Conservation (phyloP, 2,888 invertebrate species). For the Eupelmus urozonus region DNA sequence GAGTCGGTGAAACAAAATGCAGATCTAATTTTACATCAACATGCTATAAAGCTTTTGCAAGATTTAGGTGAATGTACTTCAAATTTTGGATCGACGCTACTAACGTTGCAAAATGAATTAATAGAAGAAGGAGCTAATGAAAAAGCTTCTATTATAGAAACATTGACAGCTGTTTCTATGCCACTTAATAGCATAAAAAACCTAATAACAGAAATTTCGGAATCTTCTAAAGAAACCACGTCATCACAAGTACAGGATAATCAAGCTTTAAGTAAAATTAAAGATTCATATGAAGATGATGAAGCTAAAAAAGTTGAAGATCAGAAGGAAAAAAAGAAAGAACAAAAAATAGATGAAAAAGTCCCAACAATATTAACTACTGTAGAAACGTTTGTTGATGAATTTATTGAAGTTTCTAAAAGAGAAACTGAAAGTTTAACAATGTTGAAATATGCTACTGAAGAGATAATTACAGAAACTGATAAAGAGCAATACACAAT, state of each 20-base stretch:
- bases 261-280: neutral
- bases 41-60: conserved; percentile 63
- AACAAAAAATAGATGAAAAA: conserved; percentile 30
- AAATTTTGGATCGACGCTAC: conserved; percentile 66
- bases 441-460: conserved; percentile 63
- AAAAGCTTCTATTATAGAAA: conserved; percentile 71
- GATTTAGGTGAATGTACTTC: conserved; percentile 66
- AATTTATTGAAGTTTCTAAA: conserved; percentile 68
- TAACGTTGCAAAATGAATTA: conserved; percentile 66
- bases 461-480: conserved; percentile 46
- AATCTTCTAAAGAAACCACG: neutral
- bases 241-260: neutral
- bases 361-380: conserved; percentile 64
- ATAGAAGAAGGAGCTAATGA: conserved; percentile 65
- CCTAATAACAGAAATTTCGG: conserved; percentile 61
- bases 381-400: conserved; percentile 69
- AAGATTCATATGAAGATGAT: conserved; percentile 29
- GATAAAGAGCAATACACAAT: conserved; percentile 20
- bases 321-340: conserved; percentile 29
- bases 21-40: conserved; percentile 41
- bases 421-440: conserved; percentile 67
- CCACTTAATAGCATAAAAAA: conserved; percentile 68
- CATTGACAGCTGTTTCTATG: conserved; percentile 68
- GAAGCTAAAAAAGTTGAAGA: conserved; percentile 4
- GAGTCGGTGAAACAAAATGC: conserved; percentile 61